Conservation (phyloP, 2,113 vertebrate species). For the Oncorhynchus clarkii region DNA sequence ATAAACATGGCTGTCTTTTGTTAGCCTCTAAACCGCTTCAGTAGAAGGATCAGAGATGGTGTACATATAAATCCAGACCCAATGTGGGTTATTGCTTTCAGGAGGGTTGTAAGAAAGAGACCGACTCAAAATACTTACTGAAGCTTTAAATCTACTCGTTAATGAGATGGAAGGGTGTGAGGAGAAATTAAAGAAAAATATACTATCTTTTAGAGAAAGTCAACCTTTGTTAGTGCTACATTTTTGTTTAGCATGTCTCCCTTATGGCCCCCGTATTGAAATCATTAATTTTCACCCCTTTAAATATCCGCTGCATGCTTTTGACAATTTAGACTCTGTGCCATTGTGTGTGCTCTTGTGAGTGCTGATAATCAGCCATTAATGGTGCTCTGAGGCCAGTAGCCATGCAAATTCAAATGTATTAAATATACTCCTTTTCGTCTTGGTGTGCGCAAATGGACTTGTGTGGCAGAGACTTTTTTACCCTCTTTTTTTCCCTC, state of each 20-base stretch:
- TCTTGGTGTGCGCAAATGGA: not conserved
- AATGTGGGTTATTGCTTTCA: not conserved
- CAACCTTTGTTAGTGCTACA: not conserved
- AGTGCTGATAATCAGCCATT: slow-evolving; percentile 12
- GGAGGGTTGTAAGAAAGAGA: not conserved
- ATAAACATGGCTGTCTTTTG: slow-evolving; percentile 4
- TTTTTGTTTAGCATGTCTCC: not conserved
- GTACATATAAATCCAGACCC: slow-evolving; percentile 3
- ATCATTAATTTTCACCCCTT: not conserved
- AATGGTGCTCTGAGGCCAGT: not conserved
- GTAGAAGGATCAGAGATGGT: not conserved
- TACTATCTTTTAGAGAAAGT: not conserved
- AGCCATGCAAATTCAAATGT: slow-evolving; percentile 5
- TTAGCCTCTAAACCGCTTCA: not conserved
- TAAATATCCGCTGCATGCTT: not conserved
- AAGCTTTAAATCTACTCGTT: not conserved
- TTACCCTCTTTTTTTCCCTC: not conserved
- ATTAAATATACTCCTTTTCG: slow-evolving; percentile 17
- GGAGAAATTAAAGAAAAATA: not conserved
- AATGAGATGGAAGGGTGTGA: not conserved
- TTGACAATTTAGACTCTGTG: not conserved
- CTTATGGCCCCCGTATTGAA: not conserved
- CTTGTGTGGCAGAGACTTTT: not conserved
- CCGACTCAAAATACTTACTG: not conserved
- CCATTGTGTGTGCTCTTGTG: slow-evolving; percentile 19